phyloP scores from a whole-genome alignment of 2,113 vertebrate genomes.

The Apodemus sylvaticus region DNA sequence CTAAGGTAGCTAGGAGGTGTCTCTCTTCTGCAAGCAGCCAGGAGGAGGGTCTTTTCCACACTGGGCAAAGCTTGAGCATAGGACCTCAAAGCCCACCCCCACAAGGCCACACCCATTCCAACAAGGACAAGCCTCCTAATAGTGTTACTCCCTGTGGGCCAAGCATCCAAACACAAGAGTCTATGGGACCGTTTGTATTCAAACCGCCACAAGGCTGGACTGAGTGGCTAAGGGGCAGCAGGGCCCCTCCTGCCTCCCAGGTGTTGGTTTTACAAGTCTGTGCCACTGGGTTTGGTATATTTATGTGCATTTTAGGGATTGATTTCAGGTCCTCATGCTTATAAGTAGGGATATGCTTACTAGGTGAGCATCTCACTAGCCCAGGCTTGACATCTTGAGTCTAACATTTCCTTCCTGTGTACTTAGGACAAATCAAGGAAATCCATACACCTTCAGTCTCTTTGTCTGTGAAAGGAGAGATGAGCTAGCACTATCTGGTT shows the following conservation, averaged over 20 bases:
- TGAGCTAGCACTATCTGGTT: neutral
- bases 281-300: neutral
- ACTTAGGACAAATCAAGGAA: neutral
- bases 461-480: neutral
- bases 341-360: neutral
- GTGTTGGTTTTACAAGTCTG: neutral
- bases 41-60: too few relatives aligned
- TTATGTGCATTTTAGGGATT: neutral
- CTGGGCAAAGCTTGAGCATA: too few relatives aligned
- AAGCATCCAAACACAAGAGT: too few relatives aligned
- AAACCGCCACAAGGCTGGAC: too few relatives aligned
- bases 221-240: neutral
- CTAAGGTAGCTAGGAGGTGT: too few relatives aligned
- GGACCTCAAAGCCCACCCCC: too few relatives aligned
- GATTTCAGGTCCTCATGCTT: neutral
- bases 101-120: too few relatives aligned
- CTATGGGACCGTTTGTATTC: too few relatives aligned
- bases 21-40: too few relatives aligned
- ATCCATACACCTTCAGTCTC: neutral
- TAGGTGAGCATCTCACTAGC: neutral
- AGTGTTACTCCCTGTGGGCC: too few relatives aligned
- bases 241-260: neutral
- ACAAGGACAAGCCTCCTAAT: too few relatives aligned
- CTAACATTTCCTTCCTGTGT: neutral
- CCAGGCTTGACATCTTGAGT: neutral